Conservation (phyloP, 2,797 vertebrate genomes). For the Triplophysa yarkandensis region DNA sequence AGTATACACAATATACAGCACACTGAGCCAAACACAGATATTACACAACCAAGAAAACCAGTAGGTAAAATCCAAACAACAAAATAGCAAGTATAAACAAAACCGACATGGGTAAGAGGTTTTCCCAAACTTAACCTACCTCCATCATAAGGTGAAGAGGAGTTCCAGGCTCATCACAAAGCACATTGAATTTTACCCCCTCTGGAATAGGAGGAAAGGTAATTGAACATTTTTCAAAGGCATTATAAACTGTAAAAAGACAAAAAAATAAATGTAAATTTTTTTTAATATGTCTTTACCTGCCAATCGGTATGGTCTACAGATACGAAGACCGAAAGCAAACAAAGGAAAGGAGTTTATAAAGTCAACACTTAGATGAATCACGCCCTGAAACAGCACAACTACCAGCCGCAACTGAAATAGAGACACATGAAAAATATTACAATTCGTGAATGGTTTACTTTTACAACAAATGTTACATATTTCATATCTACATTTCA, state of each 20-base stretch:
- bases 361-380: conserved; percentile 87
- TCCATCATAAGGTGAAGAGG: conserved; percentile 93
- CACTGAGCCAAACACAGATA: neutral
- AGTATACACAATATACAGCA: neutral
- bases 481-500: too few species aligned
- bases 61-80: neutral
- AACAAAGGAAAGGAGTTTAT: conserved; percentile 92
- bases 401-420: conserved; percentile 88
- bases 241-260: too few species aligned
- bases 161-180: conserved; percentile 83
- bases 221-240: neutral
- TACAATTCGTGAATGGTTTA: too few species aligned
- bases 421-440: too few species aligned
- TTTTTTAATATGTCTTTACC: conserved; percentile 68
- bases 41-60: conserved; percentile 2
- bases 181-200: conserved; percentile 91
- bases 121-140: conserved; percentile 68
- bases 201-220: conserved; percentile 79
- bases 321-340: conserved; percentile 82
- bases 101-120: neutral
- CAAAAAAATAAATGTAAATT: too few species aligned
- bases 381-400: conserved; percentile 88
- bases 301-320: conserved; percentile 85
- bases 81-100: neutral
- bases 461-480: too few species aligned